phyloP scores from a whole-genome alignment of 1,140 invertebrate genomes.

The Chrysopa pallens region DNA sequence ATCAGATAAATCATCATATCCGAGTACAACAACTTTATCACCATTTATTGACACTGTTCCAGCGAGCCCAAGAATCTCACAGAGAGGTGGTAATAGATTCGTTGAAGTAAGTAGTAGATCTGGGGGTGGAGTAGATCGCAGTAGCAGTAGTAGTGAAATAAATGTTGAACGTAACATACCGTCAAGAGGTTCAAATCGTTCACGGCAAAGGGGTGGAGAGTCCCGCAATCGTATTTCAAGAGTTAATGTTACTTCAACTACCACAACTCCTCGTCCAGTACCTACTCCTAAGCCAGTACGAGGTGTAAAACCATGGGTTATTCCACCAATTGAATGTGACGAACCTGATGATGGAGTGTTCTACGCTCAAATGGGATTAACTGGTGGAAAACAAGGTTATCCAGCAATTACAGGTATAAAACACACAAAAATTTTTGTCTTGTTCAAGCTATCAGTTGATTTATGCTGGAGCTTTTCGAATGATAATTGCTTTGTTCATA shows the following conservation, averaged over 20 bases:
- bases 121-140: neutral
- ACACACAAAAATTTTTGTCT: no score
- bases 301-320: constrained; percentile 50
- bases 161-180: neutral
- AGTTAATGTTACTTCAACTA: constrained; percentile 6
- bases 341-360: constrained; percentile 80
- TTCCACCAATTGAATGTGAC: constrained; percentile 71
- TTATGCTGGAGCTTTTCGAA: neutral
- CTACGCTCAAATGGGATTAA: constrained; percentile 81
- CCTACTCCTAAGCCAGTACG: constrained; percentile 42
- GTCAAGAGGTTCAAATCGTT: neutral
- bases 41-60: neutral
- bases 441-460: no score
- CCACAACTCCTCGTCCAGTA: constrained; percentile 21
- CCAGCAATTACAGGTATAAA: constrained; percentile 61
- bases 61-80: neutral
- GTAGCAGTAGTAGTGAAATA: constrained; percentile 1
- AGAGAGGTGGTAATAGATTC: neutral
- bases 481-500: neutral
- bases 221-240: neutral
- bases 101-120: neutral
- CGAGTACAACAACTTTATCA: constrained; percentile 4
- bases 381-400: constrained; percentile 72
- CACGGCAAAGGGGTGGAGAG: neutral
- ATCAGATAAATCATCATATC: constrained; percentile 27